Evolutionary conservation across 2,888 invertebrate genomes (phyloP), one percentile per base, ranked within the genome.

Genomic region (Gastracanthus pulcherrimus): DNA sequence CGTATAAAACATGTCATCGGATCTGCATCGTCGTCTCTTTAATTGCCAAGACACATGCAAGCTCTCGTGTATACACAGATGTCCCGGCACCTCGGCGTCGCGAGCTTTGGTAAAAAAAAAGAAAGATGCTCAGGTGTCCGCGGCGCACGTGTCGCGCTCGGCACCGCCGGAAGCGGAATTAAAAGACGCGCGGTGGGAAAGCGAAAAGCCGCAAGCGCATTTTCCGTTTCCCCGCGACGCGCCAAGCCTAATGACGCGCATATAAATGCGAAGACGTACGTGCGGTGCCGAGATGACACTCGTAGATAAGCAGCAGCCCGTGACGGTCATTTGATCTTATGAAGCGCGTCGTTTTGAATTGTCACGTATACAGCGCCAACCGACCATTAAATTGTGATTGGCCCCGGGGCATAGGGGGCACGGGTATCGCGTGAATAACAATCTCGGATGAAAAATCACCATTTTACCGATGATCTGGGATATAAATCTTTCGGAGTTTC

Each of bases 181-280:
- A 60, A 76, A 48, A 48, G 48, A 48, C 48, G 48, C n/a, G 48
- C n/a, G n/a, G n/a, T n/a, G n/a, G n/a, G 5, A 31, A 36, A 36
- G 36, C 3, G 29, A 34, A 26, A 16, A 55, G 70, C 51, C 16
- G 11, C 70, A 13, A 13, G 51, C 51, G 64, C 19, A n/a, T n/a
- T n/a, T n/a, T n/a, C n/a, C n/a, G n/a, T n/a, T n/a, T n/a, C n/a
- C n/a, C n/a, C n/a, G n/a, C n/a, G n/a, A n/a, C n/a, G n/a, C n/a
- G n/a, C n/a, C n/a, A n/a, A n/a, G 19, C 48, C 85, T 87, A 88
- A 89, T 88, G 87, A 89, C 79, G 87, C 86, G 87, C 87, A 89
- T 89, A 87, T 87, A 87, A 87, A 89, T 88, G 87, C 85, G 84
- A 84, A 80, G 84, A 23, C 26, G 55, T 55, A 13, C 5, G 19